Base-by-base conservation (phyloP, 2,113 vertebrate species). In the Seriola quinqueradiata region DNA sequence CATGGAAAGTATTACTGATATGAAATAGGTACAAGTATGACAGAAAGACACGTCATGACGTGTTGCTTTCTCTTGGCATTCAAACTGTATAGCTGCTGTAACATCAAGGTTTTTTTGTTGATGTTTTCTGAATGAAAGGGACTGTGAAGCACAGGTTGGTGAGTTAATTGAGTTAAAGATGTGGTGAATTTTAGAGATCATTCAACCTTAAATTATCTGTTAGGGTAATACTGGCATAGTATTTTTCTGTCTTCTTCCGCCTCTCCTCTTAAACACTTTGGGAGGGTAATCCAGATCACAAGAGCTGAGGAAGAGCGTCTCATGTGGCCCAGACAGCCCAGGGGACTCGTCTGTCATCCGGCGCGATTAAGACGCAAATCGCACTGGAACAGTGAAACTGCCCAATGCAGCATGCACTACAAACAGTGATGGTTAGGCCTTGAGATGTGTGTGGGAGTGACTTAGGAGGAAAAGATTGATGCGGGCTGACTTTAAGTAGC, bases 291-390 rank as follows among this genome's bases (percentile, higher is more conserved):
- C 34, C 73, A 81, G 89, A 87, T 92, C 83, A 87, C 77, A 89
- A 77, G 77, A 89, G 81, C 68, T 16, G 65, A 74, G 28, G 73
- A 84, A 40, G 81, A 82, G 69, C 0, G 71, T 89, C 87, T 90
- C 78, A 77, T 89, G 87, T 86, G 85, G 79, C 75, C 61, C 82
- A 86, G 87, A 87, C 79, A 81, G 86, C 89, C 88, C 86, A 86
- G 70, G 90, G 89, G 87, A 91, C 81, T 80, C 69, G 25, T 93
- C 92, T 90, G 86, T 94, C 83, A 92, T 85, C 81, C 14, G 72
- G 44, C 3, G 34, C 61, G 80, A 90, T 91, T 85, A 85, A 82
- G 75, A 79, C 57, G 17, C 78, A 76, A 81, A 84, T 63, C 2
- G 19, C 70, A 65, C 70, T 76, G 69, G 50, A 87, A 75, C 68